Conservation (phyloP, 1,140 invertebrate genomes). For the Drosophila kohkoa region DNA sequence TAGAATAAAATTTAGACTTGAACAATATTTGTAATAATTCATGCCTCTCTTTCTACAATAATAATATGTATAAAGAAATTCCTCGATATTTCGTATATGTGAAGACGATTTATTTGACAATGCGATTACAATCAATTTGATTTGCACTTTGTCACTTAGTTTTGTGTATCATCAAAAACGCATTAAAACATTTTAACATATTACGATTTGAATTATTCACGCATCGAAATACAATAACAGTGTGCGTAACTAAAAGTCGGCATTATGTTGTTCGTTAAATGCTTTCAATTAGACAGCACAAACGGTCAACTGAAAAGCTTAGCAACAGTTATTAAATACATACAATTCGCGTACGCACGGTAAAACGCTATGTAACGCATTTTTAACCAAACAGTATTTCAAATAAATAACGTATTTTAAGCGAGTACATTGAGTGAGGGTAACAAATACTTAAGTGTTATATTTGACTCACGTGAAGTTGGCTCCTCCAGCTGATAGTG, state of each 20-base stretch:
- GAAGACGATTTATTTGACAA: too few species aligned
- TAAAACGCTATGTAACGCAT: background rate
- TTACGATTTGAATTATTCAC: conserved; percentile 5
- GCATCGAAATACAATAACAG: background rate
- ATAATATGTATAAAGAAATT: too few species aligned
- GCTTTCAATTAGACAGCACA: background rate
- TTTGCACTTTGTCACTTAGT: background rate
- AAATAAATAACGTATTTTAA: background rate
- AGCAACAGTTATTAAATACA: background rate
- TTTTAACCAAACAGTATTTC: background rate
- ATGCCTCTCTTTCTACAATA: too few species aligned
- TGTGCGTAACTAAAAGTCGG: conserved; percentile 11
- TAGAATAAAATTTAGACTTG: too few species aligned
- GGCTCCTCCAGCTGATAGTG: background rate
- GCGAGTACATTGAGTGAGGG: background rate
- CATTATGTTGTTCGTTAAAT: background rate
- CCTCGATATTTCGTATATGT: too few species aligned
- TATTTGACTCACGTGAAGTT: conserved; percentile 29
- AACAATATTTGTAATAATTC: too few species aligned
- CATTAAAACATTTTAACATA: conserved; percentile 23
- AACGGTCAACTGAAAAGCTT: background rate
- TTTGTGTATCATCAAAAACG: conserved; percentile 26
- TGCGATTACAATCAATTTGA: background rate
- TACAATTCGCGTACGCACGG: background rate
- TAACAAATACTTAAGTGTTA: background rate